Evolutionary conservation across 2,797 vertebrate species (phyloP), one percentile per base, ranked within the genome.

Genomic region (Myotis myotis): DNA sequence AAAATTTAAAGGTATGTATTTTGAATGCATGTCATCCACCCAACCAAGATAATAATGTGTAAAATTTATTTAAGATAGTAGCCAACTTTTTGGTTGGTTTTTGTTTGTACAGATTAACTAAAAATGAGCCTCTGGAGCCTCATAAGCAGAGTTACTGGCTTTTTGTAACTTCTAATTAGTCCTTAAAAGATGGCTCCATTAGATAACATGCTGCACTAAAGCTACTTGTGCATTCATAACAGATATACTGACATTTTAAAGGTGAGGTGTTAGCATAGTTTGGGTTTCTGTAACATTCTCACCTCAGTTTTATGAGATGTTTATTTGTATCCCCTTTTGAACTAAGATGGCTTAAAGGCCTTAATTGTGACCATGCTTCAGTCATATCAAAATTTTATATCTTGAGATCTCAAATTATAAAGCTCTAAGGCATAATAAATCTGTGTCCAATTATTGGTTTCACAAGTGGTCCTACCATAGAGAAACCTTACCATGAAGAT

Each of bases 141-240:
- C 17, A 23, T 3, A 81, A 25, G 3, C 20, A 75, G 38, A 74
- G n/a, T 15, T 49, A 60, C 33, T 75, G 36, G 22, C 0, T 30
- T 53, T 68, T 91, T 72, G 76, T 7, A 0, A 20, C 96, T 97
- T 94, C 22, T 83, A 28, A 57, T 36, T 66, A 80, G 79, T 19
- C 5, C 5, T 79, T 71, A 8, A 89, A 80, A 36, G 38, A 44
- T 33, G 49, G 19, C 6, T 71, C 38, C 16, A 5, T 80, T 36
- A 72, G 74, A 30, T 22, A n/a, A 49, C 0, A 17, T 30, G 38
- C 20, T 36, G 4, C n/a, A 49, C 8, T 49, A 74, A 66, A 38
- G 44, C 30, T 38, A 33, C 53, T 23, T 49, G 4, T 55, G 36
- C 6, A 49, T 6, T 70, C 9, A 22, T 8, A 30, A 44, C 28